Conservation (phyloP, 1,140 invertebrate genomes). For the Drosophila nigrodunni region DNA sequence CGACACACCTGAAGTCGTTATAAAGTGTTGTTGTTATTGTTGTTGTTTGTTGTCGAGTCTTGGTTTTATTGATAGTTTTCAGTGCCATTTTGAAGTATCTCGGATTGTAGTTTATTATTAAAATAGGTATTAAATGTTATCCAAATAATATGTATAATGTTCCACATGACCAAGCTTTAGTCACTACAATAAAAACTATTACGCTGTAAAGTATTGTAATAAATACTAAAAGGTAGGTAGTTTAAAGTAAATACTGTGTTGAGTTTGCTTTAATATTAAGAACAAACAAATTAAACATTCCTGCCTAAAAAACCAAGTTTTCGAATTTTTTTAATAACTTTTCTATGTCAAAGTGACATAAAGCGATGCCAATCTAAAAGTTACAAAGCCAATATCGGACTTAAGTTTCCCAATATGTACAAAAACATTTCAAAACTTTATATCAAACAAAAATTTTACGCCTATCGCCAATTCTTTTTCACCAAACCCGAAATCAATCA, state of each 20-base stretch:
- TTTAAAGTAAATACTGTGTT: neutral
- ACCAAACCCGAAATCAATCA: slow-evolving; percentile 56
- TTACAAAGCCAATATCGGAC: slow-evolving; percentile 46
- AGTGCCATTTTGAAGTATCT: slow-evolving; percentile 51
- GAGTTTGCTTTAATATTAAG: neutral
- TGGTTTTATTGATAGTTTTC: slow-evolving; percentile 53
- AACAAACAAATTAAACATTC: too few species aligned
- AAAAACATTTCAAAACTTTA: slow-evolving; percentile 48
- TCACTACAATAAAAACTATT: slow-evolving; percentile 1
- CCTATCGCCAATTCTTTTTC: slow-evolving; percentile 47
- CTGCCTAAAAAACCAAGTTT: slow-evolving; percentile 1
- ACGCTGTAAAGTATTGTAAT: slow-evolving; percentile 1
- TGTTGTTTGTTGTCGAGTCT: slow-evolving; percentile 31
- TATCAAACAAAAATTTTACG: slow-evolving; percentile 42
- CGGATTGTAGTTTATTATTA: slow-evolving; percentile 52
- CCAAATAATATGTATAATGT: slow-evolving; percentile 22
- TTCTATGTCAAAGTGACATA: slow-evolving; percentile 39
- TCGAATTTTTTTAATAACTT: slow-evolving; percentile 41
- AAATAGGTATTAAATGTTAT: slow-evolving; percentile 37
- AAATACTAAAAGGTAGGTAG: neutral
- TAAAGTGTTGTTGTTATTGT: slow-evolving; percentile 33
- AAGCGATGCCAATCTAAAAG: slow-evolving; percentile 59
- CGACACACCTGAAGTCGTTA: slow-evolving; percentile 40
- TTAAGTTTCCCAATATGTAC: slow-evolving; percentile 9
- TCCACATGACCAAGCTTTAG: too few species aligned